Percentiles rank a stretch among this genome's conserved stretches.
These are phyloP conservation scores for Clinocottus analis DNA, from an alignment of 2,113 vertebrate genomes.

Conservation along the genomic window DNA sequence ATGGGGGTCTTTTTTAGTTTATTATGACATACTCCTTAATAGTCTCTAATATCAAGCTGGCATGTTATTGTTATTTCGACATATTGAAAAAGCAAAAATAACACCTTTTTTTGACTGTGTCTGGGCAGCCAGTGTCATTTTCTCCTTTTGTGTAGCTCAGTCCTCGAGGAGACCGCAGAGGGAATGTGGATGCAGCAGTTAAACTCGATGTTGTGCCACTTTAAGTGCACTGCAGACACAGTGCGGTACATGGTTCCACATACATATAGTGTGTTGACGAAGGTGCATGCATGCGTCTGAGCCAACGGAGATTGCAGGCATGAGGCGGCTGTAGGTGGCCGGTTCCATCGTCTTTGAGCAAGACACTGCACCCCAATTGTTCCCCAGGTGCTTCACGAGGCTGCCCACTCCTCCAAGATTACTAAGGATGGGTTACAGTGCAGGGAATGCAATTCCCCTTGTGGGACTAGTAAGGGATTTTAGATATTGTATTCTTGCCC, in stretches of 20 bases:
- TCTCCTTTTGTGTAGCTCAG: conserved; percentile 2
- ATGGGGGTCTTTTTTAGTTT: conserved; percentile 42
- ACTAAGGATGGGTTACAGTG: too few species aligned
- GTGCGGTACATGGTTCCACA: conserved; percentile 29
- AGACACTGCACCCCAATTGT: too few species aligned
- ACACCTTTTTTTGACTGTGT: conserved; percentile 27
- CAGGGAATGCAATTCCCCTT: too few species aligned
- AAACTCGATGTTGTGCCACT: conserved; percentile 41
- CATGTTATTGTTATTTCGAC: conserved; percentile 32
- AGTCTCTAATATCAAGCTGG: conserved; percentile 21
- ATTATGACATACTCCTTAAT: conserved; percentile 28
- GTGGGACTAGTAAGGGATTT: too few species aligned
- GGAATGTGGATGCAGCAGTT: conserved; percentile 44
- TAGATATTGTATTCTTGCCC: background rate
- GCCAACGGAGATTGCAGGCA: background rate
- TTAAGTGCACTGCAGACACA: conserved; percentile 47
- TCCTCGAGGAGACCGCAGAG: conserved; percentile 35
- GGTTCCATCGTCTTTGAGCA: too few species aligned
- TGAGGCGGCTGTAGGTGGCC: too few species aligned
- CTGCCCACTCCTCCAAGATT: too few species aligned
- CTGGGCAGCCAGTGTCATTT: conserved; percentile 21
- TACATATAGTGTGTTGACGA: conserved; percentile 10
- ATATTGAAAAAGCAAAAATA: conserved; percentile 26
- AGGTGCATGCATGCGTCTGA: background rate
- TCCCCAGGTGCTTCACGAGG: too few species aligned